phyloP scores from a whole-genome alignment of 2,113 vertebrate genomes.

The Campylomormyrus tamandua region DNA sequence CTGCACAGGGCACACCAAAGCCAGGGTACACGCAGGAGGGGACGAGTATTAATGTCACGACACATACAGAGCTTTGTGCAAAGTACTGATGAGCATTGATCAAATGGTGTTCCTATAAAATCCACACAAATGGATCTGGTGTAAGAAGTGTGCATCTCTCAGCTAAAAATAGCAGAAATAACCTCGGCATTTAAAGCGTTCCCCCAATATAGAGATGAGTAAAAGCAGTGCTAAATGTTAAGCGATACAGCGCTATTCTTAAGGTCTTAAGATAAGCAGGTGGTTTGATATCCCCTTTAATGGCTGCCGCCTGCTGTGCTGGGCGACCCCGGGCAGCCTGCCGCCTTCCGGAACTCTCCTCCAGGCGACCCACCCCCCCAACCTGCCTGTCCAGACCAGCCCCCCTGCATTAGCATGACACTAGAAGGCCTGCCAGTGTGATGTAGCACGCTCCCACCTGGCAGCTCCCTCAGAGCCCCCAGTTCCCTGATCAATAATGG shows the following conservation, averaged over 20 bases:
- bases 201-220: neutral
- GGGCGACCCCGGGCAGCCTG: neutral
- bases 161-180: neutral
- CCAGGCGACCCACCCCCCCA: slow-evolving; percentile 9
- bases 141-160: neutral
- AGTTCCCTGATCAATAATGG: neutral
- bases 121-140: neutral
- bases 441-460: slow-evolving; percentile 44
- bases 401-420: slow-evolving; percentile 40
- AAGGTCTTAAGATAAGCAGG: neutral
- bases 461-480: slow-evolving; percentile 31
- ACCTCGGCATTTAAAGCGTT: neutral
- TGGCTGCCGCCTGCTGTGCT: neutral
- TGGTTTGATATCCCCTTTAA: slow-evolving; percentile 3
- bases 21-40: neutral
- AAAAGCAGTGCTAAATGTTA: neutral
- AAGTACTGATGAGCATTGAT: neutral
- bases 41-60: neutral
- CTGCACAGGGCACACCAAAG: neutral
- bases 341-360: slow-evolving; percentile 8
- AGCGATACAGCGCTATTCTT: neutral
- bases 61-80: neutral
- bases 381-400: slow-evolving; percentile 20
- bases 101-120: neutral
- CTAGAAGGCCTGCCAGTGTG: slow-evolving; percentile 37